These are phyloP conservation scores for Nannoperca australis DNA, from an alignment of 2,797 vertebrate genomes.

Conservation along the genomic window DNA sequence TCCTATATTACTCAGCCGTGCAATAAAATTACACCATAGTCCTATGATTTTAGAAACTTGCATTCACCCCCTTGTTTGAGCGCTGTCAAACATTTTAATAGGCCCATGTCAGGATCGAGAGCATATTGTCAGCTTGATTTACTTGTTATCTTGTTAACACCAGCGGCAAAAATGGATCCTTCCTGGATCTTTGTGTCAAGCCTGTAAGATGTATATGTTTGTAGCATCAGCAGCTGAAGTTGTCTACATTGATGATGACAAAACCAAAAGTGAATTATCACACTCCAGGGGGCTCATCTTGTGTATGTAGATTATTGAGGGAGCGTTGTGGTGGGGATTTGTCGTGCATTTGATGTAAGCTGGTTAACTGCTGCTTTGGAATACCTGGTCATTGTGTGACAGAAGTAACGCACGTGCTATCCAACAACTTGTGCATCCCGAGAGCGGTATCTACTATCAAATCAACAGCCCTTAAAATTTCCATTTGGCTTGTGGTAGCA, in stretches of 20 bases:
- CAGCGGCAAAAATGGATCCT: background rate
- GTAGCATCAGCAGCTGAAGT: background rate
- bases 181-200: background rate
- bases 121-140: constrained; percentile 9
- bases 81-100: background rate
- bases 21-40: background rate
- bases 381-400: constrained; percentile 17
- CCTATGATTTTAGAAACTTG: background rate
- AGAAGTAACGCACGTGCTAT: constrained; percentile 34
- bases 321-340: background rate
- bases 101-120: background rate
- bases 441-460: constrained; percentile 50
- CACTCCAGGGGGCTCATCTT: constrained; percentile 5
- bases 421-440: constrained; percentile 13
- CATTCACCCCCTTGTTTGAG: background rate
- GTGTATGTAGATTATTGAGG: constrained; percentile 16
- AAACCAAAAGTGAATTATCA: constrained; percentile 15
- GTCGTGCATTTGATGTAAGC: constrained; percentile 35
- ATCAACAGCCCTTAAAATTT: constrained; percentile 61
- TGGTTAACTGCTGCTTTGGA: constrained; percentile 31
- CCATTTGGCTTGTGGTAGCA: constrained; percentile 51
- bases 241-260: constrained; percentile 2
- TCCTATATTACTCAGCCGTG: background rate
- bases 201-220: background rate
- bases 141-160: background rate